Conservation (phyloP, 35 echinoderm and acorn worm genomes). For the Nesometra sesokonis region DNA sequence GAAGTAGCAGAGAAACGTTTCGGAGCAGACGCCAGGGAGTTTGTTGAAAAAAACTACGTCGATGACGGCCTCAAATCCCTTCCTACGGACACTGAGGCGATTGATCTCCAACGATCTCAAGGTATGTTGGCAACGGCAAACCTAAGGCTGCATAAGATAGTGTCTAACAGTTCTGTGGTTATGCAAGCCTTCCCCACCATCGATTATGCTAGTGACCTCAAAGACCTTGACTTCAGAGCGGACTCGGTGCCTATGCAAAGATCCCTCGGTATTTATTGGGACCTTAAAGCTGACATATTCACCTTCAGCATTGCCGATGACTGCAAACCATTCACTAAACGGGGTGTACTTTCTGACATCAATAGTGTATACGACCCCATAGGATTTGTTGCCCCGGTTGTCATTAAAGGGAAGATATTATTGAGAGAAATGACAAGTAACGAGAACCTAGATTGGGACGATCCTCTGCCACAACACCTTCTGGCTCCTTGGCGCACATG, state of each 20-base stretch:
- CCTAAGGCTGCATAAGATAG: constrained; percentile 17
- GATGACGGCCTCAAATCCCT: constrained; percentile 46
- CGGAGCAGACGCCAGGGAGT: constrained; percentile 1
- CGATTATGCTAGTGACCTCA: not conserved
- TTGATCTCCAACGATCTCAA: not conserved
- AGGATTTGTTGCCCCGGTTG: not conserved
- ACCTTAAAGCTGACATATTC: not conserved
- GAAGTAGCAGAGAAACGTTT: not conserved
- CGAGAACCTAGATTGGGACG: not conserved
- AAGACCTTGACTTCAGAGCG: not conserved
- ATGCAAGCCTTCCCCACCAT: not conserved
- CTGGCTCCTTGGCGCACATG: not conserved
- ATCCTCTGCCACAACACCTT: not conserved
- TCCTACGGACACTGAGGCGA: not conserved
- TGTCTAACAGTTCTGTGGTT: constrained; percentile 5
- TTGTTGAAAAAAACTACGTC: constrained; percentile 33
- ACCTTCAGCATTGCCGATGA: not conserved
- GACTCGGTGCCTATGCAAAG: not conserved
- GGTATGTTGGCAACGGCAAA: not conserved
- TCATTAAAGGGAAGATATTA: not conserved
- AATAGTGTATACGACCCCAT: not conserved
- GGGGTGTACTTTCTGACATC: constrained; percentile 8
- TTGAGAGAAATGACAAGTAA: not conserved
- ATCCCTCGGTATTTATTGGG: not conserved
- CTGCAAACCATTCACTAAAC: not conserved